phyloP scores from a whole-genome alignment of 2,888 invertebrate species.

The Epirrita christyi region DNA sequence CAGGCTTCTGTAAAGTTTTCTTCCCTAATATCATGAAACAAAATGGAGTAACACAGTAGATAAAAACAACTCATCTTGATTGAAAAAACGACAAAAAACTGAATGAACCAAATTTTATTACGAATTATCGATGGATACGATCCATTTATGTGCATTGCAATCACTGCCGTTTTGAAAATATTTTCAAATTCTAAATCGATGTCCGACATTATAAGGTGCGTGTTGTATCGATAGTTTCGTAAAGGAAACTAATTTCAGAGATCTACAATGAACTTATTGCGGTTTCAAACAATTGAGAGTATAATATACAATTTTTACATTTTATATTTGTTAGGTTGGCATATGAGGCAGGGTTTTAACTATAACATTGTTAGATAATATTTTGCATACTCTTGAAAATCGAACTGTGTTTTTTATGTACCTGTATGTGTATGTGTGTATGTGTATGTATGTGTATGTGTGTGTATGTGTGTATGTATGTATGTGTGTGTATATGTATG shows the following conservation, averaged over 20 bases:
- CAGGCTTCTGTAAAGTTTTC: slow-evolving; percentile 54
- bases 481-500: too few relatives aligned
- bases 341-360: slow-evolving; percentile 4
- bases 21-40: slow-evolving; percentile 49
- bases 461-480: too few relatives aligned
- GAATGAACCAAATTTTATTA: slow-evolving; percentile 45
- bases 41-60: slow-evolving; percentile 50
- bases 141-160: slow-evolving; percentile 48
- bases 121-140: slow-evolving; percentile 49
- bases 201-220: slow-evolving; percentile 11
- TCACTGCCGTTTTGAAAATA: slow-evolving; percentile 46
- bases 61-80: slow-evolving; percentile 29
- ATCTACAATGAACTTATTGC: neutral
- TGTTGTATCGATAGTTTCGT: neutral
- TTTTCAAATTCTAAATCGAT: slow-evolving; percentile 46
- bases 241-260: slow-evolving; percentile 3
- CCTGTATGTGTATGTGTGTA: too few relatives aligned
- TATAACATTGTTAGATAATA: too few relatives aligned
- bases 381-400: too few relatives aligned
- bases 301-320: slow-evolving; percentile 6
- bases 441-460: too few relatives aligned
- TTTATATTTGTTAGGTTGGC: neutral
- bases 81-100: slow-evolving; percentile 38
- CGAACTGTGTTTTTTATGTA: too few relatives aligned
- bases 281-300: neutral